Base-by-base conservation (phyloP, 2,888 invertebrate genomes). In the Temnothorax ravouxi region DNA sequence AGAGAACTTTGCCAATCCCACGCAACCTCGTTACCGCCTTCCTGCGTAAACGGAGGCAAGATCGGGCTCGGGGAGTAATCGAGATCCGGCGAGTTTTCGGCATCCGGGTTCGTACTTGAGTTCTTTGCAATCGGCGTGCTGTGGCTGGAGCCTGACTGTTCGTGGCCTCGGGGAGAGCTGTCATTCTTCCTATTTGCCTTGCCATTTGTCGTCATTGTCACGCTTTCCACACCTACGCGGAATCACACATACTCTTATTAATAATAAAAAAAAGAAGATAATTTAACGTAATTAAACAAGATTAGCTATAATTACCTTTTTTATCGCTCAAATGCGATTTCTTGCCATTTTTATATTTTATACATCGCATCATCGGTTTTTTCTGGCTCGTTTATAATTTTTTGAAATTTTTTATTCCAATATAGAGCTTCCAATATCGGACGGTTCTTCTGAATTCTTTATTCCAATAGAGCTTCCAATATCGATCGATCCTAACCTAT, bases 1-100 rank as follows among this genome's bases (percentile, higher is more conserved):
- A 92, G 88, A 2, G 95, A 94, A 25, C 94, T 95, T 86, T 95
- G 95, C 95, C 95, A 95, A 86, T 95, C 95, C 96, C 96, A 96
- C 6, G 95, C 92, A 21, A 96, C 95, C 90, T 95, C 95, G 62
- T 90, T 92, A 29, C 90, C 92, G 80, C 90, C 91, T n/a, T 95
- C 95, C 89, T 95, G 95, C 6, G 95, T 95, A 54, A 91, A 93
- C 11, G 93, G 92, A 41, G 94, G 88, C 66, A 92, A 92, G 74
- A 93, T 90, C 41, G 94, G 94, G 86, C 94, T 95, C 38, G 69
- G 83, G 1, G 76, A 84, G 72, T 89, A 87, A 18, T 90, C 86
- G 13, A 89, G 66, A 38, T 90, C 86, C 5, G 88, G 84, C 6
- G 91, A 88, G 2, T 88, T 86, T 62, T 89, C 89, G 1, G 54